A percentile compares a stretch with the other conserved stretches of the same genome.
Conservation (phyloP, 1,140 invertebrate genomes). For the Cydia fagiglandana region DNA sequence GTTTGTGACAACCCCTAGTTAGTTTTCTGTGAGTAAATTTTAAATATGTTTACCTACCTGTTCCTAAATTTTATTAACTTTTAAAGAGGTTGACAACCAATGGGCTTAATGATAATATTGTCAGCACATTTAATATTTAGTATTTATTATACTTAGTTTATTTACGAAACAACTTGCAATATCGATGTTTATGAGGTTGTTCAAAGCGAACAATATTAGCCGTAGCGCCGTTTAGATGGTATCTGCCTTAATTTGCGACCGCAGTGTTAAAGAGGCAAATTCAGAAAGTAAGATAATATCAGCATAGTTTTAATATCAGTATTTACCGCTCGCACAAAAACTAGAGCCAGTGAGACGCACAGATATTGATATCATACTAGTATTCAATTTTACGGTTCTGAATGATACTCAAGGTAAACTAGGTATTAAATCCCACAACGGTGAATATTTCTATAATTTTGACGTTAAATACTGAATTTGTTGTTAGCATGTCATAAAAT, state of each 20-base stretch:
- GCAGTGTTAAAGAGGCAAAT: background rate
- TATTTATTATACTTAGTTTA: background rate
- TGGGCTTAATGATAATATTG: background rate
- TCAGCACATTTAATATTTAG: background rate
- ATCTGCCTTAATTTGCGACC: slow-evolving; percentile 11
- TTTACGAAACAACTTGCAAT: background rate
- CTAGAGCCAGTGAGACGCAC: background rate
- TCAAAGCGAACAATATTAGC: slow-evolving; percentile 2
- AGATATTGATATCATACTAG: background rate
- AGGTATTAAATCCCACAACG: background rate
- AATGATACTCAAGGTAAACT: background rate
- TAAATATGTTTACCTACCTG: too few species aligned
- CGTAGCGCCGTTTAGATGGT: slow-evolving; percentile 7
- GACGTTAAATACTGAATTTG: slow-evolving; percentile 6
- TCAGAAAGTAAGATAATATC: background rate
- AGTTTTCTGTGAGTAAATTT: too few species aligned
- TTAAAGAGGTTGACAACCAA: too few species aligned
- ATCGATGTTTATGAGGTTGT: background rate
- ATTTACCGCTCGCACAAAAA: background rate
- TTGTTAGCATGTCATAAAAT: background rate
- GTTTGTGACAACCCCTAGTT: too few species aligned
- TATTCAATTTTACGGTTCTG: background rate
- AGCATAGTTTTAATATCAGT: background rate
- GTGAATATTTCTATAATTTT: background rate
- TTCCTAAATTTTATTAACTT: too few species aligned